phyloP scores from a whole-genome alignment of 2,113 vertebrate genomes.

The Oenanthe melanoleuca region DNA sequence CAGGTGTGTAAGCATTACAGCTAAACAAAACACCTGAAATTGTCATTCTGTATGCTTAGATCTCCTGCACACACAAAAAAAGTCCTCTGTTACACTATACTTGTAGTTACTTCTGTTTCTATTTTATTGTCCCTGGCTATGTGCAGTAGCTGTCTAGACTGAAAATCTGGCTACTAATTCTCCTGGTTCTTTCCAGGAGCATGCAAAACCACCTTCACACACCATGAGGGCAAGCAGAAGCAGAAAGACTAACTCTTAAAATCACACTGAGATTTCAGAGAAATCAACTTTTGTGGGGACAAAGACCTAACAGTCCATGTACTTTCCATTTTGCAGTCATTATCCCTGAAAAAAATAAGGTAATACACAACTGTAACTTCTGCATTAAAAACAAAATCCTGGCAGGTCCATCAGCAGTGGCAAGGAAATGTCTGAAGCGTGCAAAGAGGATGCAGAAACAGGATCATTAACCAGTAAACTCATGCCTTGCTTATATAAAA shows the following conservation, averaged over 20 bases:
- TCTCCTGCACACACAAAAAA: not conserved
- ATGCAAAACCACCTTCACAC: not conserved
- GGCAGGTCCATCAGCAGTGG: not conserved
- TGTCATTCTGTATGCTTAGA: not conserved
- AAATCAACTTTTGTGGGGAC: not conserved
- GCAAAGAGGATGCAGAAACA: not conserved
- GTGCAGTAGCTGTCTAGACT: not conserved
- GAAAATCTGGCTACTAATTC: not conserved
- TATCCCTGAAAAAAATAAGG: not conserved
- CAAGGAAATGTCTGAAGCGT: not conserved
- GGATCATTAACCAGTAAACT: not conserved
- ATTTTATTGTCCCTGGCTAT: not conserved
- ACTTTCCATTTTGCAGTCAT: not conserved
- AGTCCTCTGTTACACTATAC: not conserved
- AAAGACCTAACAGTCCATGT: not conserved
- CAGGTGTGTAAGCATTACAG: not conserved
- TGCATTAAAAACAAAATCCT: not conserved
- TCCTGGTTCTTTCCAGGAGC: not conserved
- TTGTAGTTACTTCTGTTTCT: not conserved
- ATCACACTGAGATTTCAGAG: not conserved
- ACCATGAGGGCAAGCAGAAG: not conserved
- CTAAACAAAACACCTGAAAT: not conserved
- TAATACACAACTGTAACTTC: not conserved
- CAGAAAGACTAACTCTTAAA: not conserved
- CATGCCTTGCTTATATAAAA: not conserved